A percentile compares a stretch with the other conserved stretches of the same genome.
These are phyloP conservation scores for Brassicogethes aeneus DNA, from an alignment of 2,888 invertebrate species.

Conservation along the genomic window DNA sequence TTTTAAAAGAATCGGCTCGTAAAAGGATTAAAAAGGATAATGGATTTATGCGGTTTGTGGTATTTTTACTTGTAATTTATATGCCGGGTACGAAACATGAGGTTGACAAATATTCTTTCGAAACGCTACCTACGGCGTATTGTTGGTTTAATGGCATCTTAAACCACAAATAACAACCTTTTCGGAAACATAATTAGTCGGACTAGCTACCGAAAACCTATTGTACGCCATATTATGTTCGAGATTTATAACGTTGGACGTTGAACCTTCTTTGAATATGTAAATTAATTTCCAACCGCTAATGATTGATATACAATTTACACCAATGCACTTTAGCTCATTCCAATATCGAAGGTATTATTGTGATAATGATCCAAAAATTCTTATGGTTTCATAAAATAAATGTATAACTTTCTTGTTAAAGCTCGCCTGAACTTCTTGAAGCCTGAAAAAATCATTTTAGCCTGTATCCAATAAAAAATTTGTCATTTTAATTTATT, in stretches of 20 bases:
- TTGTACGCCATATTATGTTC: not conserved
- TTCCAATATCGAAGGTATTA: no score
- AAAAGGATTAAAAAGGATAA: not conserved
- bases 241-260: not conserved
- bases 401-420: no score
- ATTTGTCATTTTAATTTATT: no score
- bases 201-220: not conserved
- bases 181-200: not conserved
- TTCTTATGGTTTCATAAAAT: no score
- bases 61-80: not conserved
- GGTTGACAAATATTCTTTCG: not conserved
- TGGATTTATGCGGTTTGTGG: not conserved
- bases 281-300: not conserved
- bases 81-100: not conserved
- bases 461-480: no score
- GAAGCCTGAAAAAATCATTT: no score
- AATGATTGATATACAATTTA: not conserved
- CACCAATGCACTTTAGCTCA: no score
- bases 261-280: not conserved
- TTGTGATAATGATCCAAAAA: no score
- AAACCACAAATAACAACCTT: not conserved
- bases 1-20: no score
- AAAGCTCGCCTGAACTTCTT: no score
- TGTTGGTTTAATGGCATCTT: not conserved
- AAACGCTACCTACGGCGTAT: not conserved